These are phyloP conservation scores for Syngnathoides biaculeatus DNA, from an alignment of 2,113 vertebrate species.

Conservation along the genomic window DNA sequence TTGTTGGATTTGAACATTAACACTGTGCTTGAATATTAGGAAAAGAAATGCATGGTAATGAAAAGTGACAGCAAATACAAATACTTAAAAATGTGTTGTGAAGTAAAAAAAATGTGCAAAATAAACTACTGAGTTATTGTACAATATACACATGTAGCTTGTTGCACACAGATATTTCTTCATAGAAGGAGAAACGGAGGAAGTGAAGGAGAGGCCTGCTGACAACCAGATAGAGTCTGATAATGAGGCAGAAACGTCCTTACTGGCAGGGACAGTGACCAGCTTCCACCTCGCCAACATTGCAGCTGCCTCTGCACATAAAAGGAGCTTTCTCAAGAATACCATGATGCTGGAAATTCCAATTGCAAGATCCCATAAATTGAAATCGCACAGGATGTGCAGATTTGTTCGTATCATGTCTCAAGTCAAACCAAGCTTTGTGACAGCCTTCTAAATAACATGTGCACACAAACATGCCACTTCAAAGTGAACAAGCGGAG, in stretches of 20 bases:
- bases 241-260: slow-evolving; percentile 10
- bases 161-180: slow-evolving; percentile 6
- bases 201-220: slow-evolving; percentile 34
- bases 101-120: neutral
- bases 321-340: neutral
- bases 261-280: neutral
- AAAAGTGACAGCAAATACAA: too few relatives aligned
- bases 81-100: neutral
- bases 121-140: neutral
- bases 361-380: neutral
- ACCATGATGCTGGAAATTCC: neutral
- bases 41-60: too few relatives aligned
- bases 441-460: slow-evolving; percentile 14
- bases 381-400: neutral
- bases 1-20: too few relatives aligned
- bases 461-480: slow-evolving; percentile 1
- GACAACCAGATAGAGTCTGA: slow-evolving; percentile 19
- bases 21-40: too few relatives aligned
- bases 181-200: slow-evolving; percentile 37
- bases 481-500: slow-evolving; percentile 53
- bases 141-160: slow-evolving; percentile 1
- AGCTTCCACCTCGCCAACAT: neutral
- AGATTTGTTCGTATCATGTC: slow-evolving; percentile 9
- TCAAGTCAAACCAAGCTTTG: slow-evolving; percentile 39
- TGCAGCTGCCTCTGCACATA: neutral